Conservation (phyloP, 2,888 invertebrate genomes). For the Agonum fuliginosum region DNA sequence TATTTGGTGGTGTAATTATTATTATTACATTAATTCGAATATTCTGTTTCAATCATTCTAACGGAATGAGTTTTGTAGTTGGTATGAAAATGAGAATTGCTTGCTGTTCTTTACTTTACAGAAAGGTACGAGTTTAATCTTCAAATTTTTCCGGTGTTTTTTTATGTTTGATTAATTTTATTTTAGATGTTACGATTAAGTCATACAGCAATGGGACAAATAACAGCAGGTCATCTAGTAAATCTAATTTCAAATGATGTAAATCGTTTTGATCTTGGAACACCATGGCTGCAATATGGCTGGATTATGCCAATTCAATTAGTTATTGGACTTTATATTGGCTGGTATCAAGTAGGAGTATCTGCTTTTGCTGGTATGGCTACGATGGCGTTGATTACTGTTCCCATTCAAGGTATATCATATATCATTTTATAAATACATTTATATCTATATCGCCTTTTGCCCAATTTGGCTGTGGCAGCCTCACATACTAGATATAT, state of each 20-base stretch:
- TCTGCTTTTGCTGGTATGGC: constrained; percentile 76
- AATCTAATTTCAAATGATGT: constrained; percentile 88
- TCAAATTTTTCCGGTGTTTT: background rate
- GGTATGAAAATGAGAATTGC: constrained; percentile 61
- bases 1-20: constrained; percentile 47
- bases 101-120: constrained; percentile 58
- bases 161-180: constrained; percentile 2
- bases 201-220: constrained; percentile 81
- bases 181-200: constrained; percentile 75
- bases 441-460: too few species aligned
- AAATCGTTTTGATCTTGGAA: constrained; percentile 82
- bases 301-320: constrained; percentile 85
- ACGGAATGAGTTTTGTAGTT: constrained; percentile 31
- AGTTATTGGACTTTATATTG: constrained; percentile 75
- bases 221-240: constrained; percentile 85
- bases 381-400: constrained; percentile 72
- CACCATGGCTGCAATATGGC: constrained; percentile 81
- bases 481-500: too few species aligned
- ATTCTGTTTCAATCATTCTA: constrained; percentile 50
- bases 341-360: constrained; percentile 73
- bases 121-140: constrained; percentile 65
- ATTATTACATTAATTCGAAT: constrained; percentile 45
- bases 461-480: too few species aligned
- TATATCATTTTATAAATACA: too few species aligned
- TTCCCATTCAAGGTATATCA: constrained; percentile 69